Conservation (phyloP, 2,797 vertebrate species). For the Coranthus polyacanthus region DNA sequence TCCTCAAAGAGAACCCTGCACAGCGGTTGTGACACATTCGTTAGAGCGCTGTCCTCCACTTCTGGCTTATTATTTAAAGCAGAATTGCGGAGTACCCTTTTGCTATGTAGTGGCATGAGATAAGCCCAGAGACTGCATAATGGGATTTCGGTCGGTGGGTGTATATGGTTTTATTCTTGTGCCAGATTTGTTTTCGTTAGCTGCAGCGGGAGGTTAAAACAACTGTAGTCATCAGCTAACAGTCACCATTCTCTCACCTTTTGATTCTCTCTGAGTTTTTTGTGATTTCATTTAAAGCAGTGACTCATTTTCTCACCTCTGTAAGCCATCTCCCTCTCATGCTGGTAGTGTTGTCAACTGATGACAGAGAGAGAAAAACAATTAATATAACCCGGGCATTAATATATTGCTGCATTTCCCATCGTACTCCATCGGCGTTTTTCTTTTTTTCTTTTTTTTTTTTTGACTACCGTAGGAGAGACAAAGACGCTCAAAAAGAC, state of each 20-base stretch:
- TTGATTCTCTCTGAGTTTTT: conserved; percentile 34
- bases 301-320: conserved; percentile 38
- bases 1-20: no score
- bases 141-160: not conserved
- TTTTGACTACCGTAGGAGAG: no score
- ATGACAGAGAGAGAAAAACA: conserved; percentile 41
- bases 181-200: conserved; percentile 3
- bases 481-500: conserved; percentile 6
- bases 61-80: no score
- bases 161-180: conserved; percentile 13
- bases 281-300: conserved; percentile 32
- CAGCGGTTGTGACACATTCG: no score
- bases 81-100: not conserved
- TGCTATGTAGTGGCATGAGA: not conserved
- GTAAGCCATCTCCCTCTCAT: conserved; percentile 17
- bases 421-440: no score
- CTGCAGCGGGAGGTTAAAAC: conserved; percentile 14
- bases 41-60: no score
- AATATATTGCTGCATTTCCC: not conserved
- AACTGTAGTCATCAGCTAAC: conserved; percentile 36
- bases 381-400: conserved; percentile 20
- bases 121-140: not conserved
- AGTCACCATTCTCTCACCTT: conserved; percentile 21
- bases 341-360: conserved; percentile 44
- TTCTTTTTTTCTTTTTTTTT: not conserved